These are phyloP conservation scores for Myotis planiceps DNA, from an alignment of 2,797 vertebrate species.

Conservation along the genomic window DNA sequence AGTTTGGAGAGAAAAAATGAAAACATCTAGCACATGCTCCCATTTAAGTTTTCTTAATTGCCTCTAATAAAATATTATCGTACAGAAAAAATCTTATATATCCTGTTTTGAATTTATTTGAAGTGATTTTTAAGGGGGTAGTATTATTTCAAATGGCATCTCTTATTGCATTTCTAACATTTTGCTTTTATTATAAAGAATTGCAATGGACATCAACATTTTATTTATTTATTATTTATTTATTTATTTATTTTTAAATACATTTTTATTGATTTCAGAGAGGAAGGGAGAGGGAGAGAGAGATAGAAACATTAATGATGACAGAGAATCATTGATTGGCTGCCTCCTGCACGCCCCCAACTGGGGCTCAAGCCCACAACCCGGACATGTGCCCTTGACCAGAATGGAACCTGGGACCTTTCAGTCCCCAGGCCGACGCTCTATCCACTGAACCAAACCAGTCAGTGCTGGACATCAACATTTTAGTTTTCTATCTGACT, in stretches of 20 bases:
- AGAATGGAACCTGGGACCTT: too few relatives aligned
- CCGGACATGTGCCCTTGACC: too few relatives aligned
- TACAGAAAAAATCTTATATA: not conserved
- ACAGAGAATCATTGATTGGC: too few relatives aligned
- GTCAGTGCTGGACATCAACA: not conserved
- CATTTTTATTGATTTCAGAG: too few relatives aligned
- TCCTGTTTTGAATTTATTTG: not conserved
- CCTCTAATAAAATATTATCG: not conserved
- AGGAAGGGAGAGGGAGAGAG: too few relatives aligned
- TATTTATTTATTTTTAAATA: too few relatives aligned
- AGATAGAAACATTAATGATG: too few relatives aligned
- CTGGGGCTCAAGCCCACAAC: too few relatives aligned
- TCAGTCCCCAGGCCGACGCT: fast-evolving
- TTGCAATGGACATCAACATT: not conserved
- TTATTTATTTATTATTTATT: too few relatives aligned
- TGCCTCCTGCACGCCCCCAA: too few relatives aligned
- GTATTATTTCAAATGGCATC: not conserved
- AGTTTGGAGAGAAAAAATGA: not conserved
- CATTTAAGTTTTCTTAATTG: conserved; percentile 10
- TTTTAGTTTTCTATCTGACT: conserved; percentile 10
- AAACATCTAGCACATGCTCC: not conserved
- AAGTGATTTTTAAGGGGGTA: not conserved
- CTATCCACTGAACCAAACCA: too few relatives aligned
- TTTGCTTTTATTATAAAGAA: not conserved
- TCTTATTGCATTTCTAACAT: not conserved